Evolutionary conservation across 2,797 vertebrate genomes (phyloP).

Genomic region (Eospalax fontanierii): DNA sequence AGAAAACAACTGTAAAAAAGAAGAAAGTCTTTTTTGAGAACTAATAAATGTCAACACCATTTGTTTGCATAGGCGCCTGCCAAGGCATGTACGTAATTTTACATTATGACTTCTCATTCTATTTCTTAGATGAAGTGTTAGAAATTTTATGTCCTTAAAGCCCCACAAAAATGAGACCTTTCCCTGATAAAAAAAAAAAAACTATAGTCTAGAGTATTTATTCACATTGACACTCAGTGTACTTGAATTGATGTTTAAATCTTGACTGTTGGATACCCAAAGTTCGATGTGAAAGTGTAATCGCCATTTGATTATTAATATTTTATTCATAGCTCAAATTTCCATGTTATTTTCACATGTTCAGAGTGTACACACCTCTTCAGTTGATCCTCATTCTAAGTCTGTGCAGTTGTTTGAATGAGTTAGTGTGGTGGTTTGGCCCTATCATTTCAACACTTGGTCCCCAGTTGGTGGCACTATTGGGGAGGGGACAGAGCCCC

Average conservation of each 20-base stretch:
- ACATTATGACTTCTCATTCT: conserved; percentile 40
- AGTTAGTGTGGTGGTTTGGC: not conserved
- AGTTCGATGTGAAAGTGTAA: not conserved
- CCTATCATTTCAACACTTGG: no score
- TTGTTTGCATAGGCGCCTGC: not conserved
- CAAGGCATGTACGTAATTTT: not conserved
- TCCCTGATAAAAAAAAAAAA: conserved; percentile 16
- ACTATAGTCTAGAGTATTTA: not conserved
- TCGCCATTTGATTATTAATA: not conserved
- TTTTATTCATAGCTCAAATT: not conserved
- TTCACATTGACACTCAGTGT: not conserved
- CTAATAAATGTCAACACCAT: not conserved
- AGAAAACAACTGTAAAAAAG: not conserved
- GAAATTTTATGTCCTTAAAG: not conserved
- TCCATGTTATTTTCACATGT: not conserved
- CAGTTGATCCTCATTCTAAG: not conserved
- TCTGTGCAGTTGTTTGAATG: conserved; percentile 5
- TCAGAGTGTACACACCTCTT: not conserved
- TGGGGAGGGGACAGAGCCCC: no score
- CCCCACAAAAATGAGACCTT: not conserved
- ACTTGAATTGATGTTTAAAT: not conserved
- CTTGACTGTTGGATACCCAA: not conserved
- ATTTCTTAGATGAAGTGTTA: conserved; percentile 44
- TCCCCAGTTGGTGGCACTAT: no score
- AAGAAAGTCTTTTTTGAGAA: not conserved